phyloP scores from a whole-genome alignment of 2,113 vertebrate genomes.

The Triplophysa siluroides region DNA sequence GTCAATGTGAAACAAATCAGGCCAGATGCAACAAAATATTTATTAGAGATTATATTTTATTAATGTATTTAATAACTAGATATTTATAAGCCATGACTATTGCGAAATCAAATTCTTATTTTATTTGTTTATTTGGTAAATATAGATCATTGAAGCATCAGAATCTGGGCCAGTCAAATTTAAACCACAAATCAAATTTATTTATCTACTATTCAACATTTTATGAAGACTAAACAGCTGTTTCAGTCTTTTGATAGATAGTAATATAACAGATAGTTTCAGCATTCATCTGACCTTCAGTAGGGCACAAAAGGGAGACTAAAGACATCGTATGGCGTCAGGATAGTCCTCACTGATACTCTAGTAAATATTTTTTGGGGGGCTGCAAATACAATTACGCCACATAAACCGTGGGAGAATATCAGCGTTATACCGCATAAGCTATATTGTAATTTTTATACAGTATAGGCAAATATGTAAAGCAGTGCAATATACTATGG shows the following conservation, averaged over 20 bases:
- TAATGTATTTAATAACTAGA: background rate
- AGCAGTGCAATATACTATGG: background rate
- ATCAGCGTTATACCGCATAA: background rate
- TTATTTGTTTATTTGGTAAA: background rate
- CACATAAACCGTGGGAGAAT: background rate
- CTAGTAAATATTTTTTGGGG: background rate
- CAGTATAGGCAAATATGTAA: background rate
- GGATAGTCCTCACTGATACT: constrained; percentile 16
- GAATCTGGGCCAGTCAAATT: constrained; percentile 2
- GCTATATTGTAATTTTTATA: background rate
- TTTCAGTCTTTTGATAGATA: background rate
- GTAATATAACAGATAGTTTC: constrained; percentile 27
- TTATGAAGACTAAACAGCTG: constrained; percentile 49
- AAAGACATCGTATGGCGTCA: constrained; percentile 4
- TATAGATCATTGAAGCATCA: constrained; percentile 2
- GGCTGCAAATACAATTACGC: constrained; percentile 7
- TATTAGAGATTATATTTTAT: background rate
- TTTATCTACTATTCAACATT: constrained; percentile 17
- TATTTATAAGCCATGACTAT: no score
- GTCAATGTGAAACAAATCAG: constrained; percentile 1
- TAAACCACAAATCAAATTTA: background rate
- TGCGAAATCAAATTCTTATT: no score
- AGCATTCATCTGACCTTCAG: constrained; percentile 42
- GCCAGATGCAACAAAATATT: background rate
- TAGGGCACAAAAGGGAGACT: background rate